Percentiles rank a stretch among this genome's conserved stretches.
Conservation (phyloP, 2,888 invertebrate species). For the Synanthedon myopaeformis region DNA sequence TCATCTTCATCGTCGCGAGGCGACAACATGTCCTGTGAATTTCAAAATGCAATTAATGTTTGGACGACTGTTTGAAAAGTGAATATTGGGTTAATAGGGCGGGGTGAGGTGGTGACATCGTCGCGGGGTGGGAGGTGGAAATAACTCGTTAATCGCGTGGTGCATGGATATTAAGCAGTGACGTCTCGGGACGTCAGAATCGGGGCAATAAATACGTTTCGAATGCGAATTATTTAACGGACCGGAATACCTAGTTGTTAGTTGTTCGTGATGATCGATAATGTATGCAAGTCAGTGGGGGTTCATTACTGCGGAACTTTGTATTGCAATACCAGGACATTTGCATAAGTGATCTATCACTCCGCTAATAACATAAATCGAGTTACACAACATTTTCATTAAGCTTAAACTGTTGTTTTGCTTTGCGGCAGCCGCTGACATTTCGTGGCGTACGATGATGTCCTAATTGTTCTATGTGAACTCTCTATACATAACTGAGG, state of each 20-base stretch:
- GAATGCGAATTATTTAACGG: slow-evolving; percentile 41
- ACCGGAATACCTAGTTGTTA: slow-evolving; percentile 21
- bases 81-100: slow-evolving; percentile 16
- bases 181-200: slow-evolving; percentile 41
- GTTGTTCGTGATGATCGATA: slow-evolving; percentile 39
- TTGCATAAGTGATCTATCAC: slow-evolving; percentile 20
- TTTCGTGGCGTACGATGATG: background rate
- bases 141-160: slow-evolving; percentile 45
- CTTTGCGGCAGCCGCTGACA: background rate
- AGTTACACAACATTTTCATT: background rate
- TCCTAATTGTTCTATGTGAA: no score
- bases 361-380: background rate
- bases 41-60: background rate
- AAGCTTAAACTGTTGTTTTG: background rate
- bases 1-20: slow-evolving; percentile 76
- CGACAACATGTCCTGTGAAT: slow-evolving; percentile 61
- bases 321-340: slow-evolving; percentile 25
- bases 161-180: slow-evolving; percentile 39
- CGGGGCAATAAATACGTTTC: slow-evolving; percentile 39
- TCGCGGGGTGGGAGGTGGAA: slow-evolving; percentile 16
- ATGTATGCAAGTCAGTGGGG: slow-evolving; percentile 30
- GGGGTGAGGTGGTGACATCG: slow-evolving; percentile 31
- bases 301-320: slow-evolving; percentile 35
- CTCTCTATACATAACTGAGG: no score
- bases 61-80: slow-evolving; percentile 18